These are phyloP conservation scores for Dinothrombium tinctorium DNA, from an alignment of 1,140 invertebrate genomes.

Conservation along the genomic window DNA sequence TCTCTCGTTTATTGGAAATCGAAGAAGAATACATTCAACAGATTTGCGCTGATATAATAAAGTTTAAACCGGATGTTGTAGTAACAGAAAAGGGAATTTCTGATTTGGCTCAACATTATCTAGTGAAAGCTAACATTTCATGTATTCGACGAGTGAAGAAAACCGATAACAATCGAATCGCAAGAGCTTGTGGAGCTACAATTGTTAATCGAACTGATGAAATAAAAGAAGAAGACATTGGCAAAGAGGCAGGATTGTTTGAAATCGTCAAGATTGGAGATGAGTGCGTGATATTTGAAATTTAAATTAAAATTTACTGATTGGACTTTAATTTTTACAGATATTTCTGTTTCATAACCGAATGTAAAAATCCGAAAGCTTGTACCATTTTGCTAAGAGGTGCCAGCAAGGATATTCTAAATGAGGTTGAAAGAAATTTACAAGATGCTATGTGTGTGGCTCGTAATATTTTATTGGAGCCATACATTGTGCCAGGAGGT, in stretches of 20 bases:
- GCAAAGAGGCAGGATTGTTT: slow-evolving; percentile 76
- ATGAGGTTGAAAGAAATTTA: slow-evolving; percentile 90
- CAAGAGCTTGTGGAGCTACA: slow-evolving; percentile 75
- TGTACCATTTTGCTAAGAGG: slow-evolving; percentile 90
- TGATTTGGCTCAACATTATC: slow-evolving; percentile 33
- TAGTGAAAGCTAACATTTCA: slow-evolving; percentile 60
- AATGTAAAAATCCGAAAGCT: slow-evolving; percentile 88
- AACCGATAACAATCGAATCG: slow-evolving; percentile 88
- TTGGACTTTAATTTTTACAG: slow-evolving; percentile 25
- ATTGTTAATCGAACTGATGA: slow-evolving; percentile 92
- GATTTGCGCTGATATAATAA: slow-evolving; percentile 79
- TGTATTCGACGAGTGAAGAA: slow-evolving; percentile 77
- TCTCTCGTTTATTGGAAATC: slow-evolving; percentile 66
- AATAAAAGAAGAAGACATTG: slow-evolving; percentile 80
- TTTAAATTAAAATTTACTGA: slow-evolving; percentile 3
- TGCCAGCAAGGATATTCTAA: slow-evolving; percentile 89
- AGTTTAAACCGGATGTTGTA: slow-evolving; percentile 79
- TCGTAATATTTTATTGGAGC: slow-evolving; percentile 66
- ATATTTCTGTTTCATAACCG: slow-evolving; percentile 84
- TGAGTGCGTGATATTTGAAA: slow-evolving; percentile 21
- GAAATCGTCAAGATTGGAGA: slow-evolving; percentile 74
- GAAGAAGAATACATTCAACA: slow-evolving; percentile 88
- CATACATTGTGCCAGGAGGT: slow-evolving; percentile 49
- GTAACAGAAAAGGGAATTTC: slow-evolving; percentile 78
- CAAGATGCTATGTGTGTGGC: slow-evolving; percentile 94